phyloP scores from a whole-genome alignment of 2,888 invertebrate species.

The Acleris laterana region DNA sequence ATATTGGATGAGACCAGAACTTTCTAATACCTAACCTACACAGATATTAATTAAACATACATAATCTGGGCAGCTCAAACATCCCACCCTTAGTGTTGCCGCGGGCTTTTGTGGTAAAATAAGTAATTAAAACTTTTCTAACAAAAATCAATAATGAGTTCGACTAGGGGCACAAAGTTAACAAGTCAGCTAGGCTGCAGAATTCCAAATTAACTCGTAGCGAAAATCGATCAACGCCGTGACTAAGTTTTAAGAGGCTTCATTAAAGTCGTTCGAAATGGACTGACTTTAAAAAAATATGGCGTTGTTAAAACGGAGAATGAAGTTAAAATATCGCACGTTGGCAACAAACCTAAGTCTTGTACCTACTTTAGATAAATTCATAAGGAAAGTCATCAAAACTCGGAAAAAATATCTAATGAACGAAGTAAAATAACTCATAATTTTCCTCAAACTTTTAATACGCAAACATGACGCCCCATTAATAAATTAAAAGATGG shows the following conservation, averaged over 20 bases:
- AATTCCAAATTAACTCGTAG: conserved; percentile 5
- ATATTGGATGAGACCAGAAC: too few species aligned
- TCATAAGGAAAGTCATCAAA: neutral
- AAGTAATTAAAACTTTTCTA: conserved; percentile 5
- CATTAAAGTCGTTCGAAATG: conserved; percentile 11
- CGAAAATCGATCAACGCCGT: conserved; percentile 4
- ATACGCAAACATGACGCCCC: conserved; percentile 30
- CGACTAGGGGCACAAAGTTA: neutral
- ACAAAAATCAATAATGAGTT: conserved; percentile 11
- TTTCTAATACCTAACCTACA: too few species aligned
- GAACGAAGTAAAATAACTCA: conserved; percentile 20
- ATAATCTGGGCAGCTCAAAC: neutral
- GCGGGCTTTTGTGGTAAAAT: neutral
- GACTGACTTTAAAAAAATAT: conserved; percentile 10
- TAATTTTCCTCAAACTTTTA: conserved; percentile 33
- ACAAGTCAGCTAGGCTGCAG: neutral
- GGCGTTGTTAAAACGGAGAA: neutral
- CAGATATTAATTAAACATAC: too few species aligned
- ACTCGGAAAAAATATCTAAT: too few species aligned
- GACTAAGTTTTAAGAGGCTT: conserved; percentile 1
- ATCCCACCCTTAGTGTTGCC: neutral
- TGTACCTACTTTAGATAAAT: neutral
- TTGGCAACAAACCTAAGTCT: neutral
- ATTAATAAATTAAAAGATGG: conserved; percentile 33
- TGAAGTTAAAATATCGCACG: neutral